Evolutionary conservation across 2,113 vertebrate genomes (phyloP), one percentile per base, ranked within the genome.

Genomic region (Toxotes chatareus): DNA sequence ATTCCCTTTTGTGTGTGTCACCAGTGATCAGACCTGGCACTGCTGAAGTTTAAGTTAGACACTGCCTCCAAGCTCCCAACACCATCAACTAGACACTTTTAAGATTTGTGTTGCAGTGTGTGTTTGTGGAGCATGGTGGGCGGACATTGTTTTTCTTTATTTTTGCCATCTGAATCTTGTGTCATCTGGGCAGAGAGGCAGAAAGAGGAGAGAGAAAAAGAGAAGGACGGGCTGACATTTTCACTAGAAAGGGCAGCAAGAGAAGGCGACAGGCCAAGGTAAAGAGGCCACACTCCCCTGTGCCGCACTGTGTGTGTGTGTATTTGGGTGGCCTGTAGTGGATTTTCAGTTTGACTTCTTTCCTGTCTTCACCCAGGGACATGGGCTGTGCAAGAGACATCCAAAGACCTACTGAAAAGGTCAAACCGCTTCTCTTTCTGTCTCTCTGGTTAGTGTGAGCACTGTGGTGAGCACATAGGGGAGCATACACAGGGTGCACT

Each of bases 231-330:
- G 63, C 73, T 92, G 92, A 91, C 92, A 93, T 94, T 94, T 95
- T 93, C 92, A 94, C 63, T 59, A 72, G 85, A 93, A 94, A 94
- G 89, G 92, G 88, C 94, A 93, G 70, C 69, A 53, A 89, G 68
- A 88, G 79, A 83, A 88, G 88, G 90, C 79, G 80, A 92, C 89
- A 87, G 91, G 91, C 84, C 90, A 89, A 85, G 76, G 84, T 74
- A 90, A 91, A 86, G 88, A 88, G 81, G 84, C 79, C 76, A 80
- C 79, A 40, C 75, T 73, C 75, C 71, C 21, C 57, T 53, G 53
- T 81, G 62, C 78, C 47, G 68, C 73, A 12, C 56, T 55, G 4
- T 79, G 77, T 82, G 67, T 85, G 79, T 77, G 77, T 86, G 84
- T 80, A 0, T 84, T 71, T 85, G 65, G 63, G 63, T 73, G 83